A percentile compares a stretch with the other conserved stretches of the same genome.
Conservation (phyloP, 2,797 vertebrate species). For the Capromys pilorides region DNA sequence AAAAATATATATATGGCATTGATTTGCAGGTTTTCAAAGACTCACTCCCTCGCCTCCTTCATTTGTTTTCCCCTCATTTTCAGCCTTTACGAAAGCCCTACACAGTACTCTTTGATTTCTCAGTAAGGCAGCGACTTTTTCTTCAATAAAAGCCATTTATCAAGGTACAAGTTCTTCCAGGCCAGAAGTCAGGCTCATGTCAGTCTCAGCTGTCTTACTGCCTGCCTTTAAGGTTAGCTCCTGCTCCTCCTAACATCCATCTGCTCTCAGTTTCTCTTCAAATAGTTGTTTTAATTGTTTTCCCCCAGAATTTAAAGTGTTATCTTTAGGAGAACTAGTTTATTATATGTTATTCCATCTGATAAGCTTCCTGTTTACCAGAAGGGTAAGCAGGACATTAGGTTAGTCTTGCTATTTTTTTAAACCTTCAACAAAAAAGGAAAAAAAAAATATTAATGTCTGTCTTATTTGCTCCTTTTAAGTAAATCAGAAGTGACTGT, state of each 20-base stretch:
- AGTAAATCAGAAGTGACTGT: neutral
- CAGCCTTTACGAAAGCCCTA: neutral
- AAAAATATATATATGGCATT: neutral
- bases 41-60: neutral
- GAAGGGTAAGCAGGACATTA: neutral
- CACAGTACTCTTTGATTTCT: neutral
- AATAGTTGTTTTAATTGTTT: neutral
- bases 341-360: neutral
- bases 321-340: neutral
- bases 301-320: neutral
- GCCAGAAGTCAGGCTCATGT: neutral
- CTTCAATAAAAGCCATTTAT: neutral
- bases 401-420: neutral
- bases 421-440: slow-evolving; percentile 22
- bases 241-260: neutral
- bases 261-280: slow-evolving; percentile 3
- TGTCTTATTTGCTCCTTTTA: neutral
- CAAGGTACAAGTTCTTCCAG: neutral
- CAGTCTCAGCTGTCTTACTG: neutral
- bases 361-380: neutral
- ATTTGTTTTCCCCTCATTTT: neutral
- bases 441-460: neutral
- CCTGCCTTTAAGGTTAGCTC: neutral
- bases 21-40: neutral
- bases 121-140: neutral